phyloP scores from a whole-genome alignment of 2,113 vertebrate species.

The Sorex fumeus region DNA sequence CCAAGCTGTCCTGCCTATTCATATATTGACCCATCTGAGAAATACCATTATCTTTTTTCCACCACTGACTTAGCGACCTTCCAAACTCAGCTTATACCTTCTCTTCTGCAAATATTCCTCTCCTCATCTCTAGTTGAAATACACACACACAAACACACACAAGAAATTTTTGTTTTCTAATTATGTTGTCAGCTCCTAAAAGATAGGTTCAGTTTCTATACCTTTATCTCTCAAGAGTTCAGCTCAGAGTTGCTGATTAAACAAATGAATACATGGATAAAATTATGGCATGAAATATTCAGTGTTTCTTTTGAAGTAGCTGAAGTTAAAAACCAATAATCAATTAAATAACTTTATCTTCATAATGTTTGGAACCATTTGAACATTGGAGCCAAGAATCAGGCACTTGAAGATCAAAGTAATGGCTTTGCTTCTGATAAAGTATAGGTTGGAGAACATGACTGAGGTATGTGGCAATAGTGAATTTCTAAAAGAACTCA shows the following conservation, averaged over 20 bases:
- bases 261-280: constrained; percentile 26
- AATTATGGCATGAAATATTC: background rate
- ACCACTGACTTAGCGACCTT: background rate
- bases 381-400: constrained; percentile 8
- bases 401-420: constrained; percentile 24
- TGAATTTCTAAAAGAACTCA: background rate
- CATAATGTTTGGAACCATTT: background rate
- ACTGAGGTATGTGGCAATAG: background rate
- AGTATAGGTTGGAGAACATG: background rate
- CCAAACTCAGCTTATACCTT: background rate
- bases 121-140: background rate
- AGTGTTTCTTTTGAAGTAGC: constrained; percentile 34
- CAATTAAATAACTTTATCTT: background rate
- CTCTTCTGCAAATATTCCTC: background rate
- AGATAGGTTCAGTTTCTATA: background rate
- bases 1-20: background rate
- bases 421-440: constrained; percentile 26
- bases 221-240: background rate
- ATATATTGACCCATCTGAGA: background rate
- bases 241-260: background rate
- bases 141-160: too few species aligned
- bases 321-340: constrained; percentile 14
- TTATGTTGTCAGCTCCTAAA: background rate
- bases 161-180: background rate
- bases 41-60: background rate